A percentile compares a stretch with the other conserved stretches of the same genome.
These are phyloP conservation scores for Genyomyrus donnyi DNA, from an alignment of 2,113 vertebrate genomes.

Conservation along the genomic window DNA sequence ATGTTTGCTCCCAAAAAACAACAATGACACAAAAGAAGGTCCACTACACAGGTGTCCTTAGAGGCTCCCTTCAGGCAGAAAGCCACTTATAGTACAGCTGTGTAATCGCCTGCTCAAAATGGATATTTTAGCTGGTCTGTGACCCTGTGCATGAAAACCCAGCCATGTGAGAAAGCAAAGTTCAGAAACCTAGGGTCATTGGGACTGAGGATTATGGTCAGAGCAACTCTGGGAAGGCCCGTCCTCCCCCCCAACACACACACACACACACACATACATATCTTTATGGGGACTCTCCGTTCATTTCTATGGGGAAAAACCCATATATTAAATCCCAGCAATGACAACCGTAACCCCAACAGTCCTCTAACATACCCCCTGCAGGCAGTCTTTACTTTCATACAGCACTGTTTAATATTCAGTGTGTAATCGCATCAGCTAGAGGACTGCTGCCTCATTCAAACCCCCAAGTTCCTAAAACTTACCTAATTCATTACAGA, in stretches of 20 bases:
- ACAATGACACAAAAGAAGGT: background rate
- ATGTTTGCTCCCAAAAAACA: background rate
- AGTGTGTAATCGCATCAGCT: background rate
- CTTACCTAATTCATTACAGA: background rate
- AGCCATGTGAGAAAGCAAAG: background rate
- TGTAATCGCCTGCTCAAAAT: background rate
- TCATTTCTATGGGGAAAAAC: background rate
- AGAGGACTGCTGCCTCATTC: background rate
- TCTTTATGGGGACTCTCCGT: background rate
- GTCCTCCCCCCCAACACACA: background rate
- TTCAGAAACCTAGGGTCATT: background rate
- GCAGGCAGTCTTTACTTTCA: background rate
- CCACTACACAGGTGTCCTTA: background rate
- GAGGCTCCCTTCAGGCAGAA: background rate
- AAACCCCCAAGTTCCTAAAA: background rate
- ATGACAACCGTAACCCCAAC: background rate
- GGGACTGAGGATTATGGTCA: background rate
- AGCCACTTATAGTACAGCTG: background rate
- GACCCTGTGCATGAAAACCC: background rate
- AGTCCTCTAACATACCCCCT: background rate
- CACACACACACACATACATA: too few species aligned
- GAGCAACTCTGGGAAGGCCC: background rate
- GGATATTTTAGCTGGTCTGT: background rate
- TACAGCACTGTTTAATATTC: too few species aligned
- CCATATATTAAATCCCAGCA: background rate